phyloP scores from a whole-genome alignment of 64 coral and sea anemone genomes.

The Platygyra sinensis region DNA sequence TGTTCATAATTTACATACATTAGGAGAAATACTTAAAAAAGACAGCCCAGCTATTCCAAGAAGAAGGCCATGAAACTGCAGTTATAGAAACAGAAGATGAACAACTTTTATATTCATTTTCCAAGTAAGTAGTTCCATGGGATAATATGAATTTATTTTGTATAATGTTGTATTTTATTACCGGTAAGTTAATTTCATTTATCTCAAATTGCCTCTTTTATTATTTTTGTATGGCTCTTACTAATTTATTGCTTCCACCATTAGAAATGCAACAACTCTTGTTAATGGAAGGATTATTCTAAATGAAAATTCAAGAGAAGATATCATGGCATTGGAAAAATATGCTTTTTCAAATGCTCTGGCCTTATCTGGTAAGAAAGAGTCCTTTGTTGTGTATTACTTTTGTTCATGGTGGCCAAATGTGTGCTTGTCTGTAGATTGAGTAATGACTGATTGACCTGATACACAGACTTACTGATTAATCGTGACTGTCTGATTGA shows the following conservation, averaged over 20 bases:
- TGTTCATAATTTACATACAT: neutral
- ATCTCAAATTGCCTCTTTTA: neutral
- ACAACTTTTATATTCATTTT: constrained; percentile 52
- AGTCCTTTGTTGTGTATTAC: too few species aligned
- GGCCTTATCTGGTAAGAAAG: constrained; percentile 72
- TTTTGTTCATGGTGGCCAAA: too few species aligned
- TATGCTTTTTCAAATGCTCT: constrained; percentile 88
- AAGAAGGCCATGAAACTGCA: neutral
- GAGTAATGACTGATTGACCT: too few species aligned
- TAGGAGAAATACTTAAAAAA: constrained; percentile 32
- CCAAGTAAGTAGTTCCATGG: constrained; percentile 19
- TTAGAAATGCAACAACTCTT: constrained; percentile 69
- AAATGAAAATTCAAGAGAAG: constrained; percentile 55
- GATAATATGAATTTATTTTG: neutral
- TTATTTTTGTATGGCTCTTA: neutral
- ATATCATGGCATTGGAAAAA: constrained; percentile 70
- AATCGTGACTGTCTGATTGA: too few species aligned
- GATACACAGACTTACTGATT: too few species aligned
- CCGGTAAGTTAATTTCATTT: too few species aligned
- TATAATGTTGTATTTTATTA: too few species aligned
- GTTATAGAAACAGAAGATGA: constrained; percentile 56
- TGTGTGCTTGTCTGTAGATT: too few species aligned
- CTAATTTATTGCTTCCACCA: neutral
- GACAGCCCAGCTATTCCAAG: constrained; percentile 47
- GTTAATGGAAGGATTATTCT: constrained; percentile 64